phyloP scores from a whole-genome alignment of 2,797 vertebrate species.

The Lindbergichthys nudifrons region DNA sequence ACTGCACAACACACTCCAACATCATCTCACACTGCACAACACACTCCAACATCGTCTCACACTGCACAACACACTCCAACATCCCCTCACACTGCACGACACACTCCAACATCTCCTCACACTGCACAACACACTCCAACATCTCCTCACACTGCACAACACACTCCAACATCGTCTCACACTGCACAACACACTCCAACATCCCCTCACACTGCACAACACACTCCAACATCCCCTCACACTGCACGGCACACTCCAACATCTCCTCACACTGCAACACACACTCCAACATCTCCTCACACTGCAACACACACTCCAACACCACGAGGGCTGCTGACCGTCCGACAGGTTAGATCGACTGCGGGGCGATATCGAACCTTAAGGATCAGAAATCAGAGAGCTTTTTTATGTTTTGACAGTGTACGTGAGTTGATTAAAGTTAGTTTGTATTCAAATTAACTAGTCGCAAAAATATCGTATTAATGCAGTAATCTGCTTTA shows the following conservation, averaged over 20 bases:
- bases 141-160: conserved; percentile 61
- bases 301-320: conserved; percentile 45
- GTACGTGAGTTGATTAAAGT: background rate
- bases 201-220: background rate
- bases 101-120: conserved; percentile 65
- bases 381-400: conserved; percentile 8
- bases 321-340: conserved; percentile 38
- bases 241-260: too few relatives aligned
- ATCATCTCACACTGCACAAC: conserved; percentile 60
- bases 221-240: too few relatives aligned
- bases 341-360: conserved; percentile 39
- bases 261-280: conserved; percentile 47
- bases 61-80: conserved; percentile 48
- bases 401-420: background rate
- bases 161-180: background rate
- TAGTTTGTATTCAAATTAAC: background rate
- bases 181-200: conserved; percentile 54
- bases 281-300: conserved; percentile 65
- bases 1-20: conserved; percentile 37
- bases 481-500: background rate
- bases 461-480: background rate
- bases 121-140: conserved; percentile 49
- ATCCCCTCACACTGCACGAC: conserved; percentile 65
- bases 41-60: conserved; percentile 49
- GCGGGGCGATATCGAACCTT: background rate